Percentiles rank a stretch among this genome's conserved stretches.
Conservation (phyloP, 2,113 vertebrate species). For the Pomatostomus ruficeps region DNA sequence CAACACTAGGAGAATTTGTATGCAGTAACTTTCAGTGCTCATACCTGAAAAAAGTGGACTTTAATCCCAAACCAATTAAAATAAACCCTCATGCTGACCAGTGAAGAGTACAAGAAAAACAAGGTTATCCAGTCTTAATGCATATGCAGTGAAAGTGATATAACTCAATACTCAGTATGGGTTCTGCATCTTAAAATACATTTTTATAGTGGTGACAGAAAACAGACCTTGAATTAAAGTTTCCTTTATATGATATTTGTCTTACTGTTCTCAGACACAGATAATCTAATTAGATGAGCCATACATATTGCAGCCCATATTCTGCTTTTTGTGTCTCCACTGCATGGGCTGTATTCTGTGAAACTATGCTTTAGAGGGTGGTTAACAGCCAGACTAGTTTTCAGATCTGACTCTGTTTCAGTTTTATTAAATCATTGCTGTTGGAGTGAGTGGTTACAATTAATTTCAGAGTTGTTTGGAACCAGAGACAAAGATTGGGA, state of each 20-base stretch:
- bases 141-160: neutral
- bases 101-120: neutral
- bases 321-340: neutral
- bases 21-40: neutral
- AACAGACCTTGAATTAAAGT: rapidly evolving
- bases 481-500: rapidly evolving
- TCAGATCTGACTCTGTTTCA: neutral
- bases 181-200: neutral
- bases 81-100: neutral
- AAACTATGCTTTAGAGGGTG: neutral
- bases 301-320: neutral
- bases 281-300: neutral
- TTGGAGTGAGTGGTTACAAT: neutral
- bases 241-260: neutral
- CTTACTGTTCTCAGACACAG: neutral
- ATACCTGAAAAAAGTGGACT: neutral
- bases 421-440: neutral
- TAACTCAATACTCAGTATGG: neutral
- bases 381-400: neutral
- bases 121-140: neutral
- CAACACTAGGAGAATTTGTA: neutral
- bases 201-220: neutral
- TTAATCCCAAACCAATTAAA: neutral
- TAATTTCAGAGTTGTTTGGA: neutral
- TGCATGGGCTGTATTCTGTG: neutral